Evolutionary conservation across 2,888 invertebrate genomes (phyloP).

Genomic region (Caenorhabditis drosophilae): DNA sequence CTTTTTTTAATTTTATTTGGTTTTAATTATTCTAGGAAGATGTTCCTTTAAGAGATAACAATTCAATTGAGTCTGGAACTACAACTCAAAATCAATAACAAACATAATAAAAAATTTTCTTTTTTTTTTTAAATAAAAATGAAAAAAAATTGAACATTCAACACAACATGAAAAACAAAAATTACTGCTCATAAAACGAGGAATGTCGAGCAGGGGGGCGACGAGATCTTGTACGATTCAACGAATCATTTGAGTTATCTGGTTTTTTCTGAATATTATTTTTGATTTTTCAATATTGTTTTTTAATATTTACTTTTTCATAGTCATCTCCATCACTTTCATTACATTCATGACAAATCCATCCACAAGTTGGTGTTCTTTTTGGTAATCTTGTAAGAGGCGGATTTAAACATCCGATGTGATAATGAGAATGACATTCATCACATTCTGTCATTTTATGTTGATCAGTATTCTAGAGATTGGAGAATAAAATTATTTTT

Average conservation of each 20-base stretch:
- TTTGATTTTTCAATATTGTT: constrained; percentile 2
- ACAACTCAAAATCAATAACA: not conserved
- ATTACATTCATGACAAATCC: constrained; percentile 40
- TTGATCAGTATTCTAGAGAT: constrained; percentile 80
- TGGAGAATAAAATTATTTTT: not conserved
- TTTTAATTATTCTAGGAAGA: not conserved
- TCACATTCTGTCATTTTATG: constrained; percentile 93
- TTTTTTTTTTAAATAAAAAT: too few relatives aligned
- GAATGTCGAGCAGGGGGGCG: constrained; percentile 23
- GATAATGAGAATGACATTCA: constrained; percentile 88
- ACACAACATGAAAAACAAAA: not conserved
- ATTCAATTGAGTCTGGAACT: not conserved
- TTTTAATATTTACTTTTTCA: not conserved
- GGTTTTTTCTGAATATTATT: not conserved
- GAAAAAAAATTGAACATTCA: not conserved
- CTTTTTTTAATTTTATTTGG: too few relatives aligned
- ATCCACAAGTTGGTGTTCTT: constrained; percentile 25
- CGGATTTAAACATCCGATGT: constrained; percentile 90
- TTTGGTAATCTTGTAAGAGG: constrained; percentile 77
- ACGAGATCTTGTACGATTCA: constrained; percentile 9
- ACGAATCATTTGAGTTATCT: too few relatives aligned
- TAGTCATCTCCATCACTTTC: constrained; percentile 10
- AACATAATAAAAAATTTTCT: too few relatives aligned
- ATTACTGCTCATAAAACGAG: constrained; percentile 11
- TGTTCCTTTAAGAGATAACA: not conserved